Percentiles rank a stretch among this genome's conserved stretches.
These are phyloP conservation scores for Metalampra italica DNA, from an alignment of 2,888 invertebrate species.

Conservation along the genomic window DNA sequence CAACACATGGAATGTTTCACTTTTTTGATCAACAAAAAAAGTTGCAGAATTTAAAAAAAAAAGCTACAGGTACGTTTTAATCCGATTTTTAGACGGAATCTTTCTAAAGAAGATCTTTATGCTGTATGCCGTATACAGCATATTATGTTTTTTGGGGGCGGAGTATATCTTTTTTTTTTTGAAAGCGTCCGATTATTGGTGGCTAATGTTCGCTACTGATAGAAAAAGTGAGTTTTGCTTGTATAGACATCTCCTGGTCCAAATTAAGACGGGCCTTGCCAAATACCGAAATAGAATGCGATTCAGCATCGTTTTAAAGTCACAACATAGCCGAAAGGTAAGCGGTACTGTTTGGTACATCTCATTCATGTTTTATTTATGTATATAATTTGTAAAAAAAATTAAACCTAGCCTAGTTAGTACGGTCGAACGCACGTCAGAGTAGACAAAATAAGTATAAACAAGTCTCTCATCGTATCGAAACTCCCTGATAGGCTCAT, in stretches of 20 bases:
- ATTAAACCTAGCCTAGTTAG: no score
- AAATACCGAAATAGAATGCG: slow-evolving; percentile 49
- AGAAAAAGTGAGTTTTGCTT: slow-evolving; percentile 18
- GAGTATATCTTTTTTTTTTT: slow-evolving; percentile 19
- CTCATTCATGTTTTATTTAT: not conserved
- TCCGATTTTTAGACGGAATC: slow-evolving; percentile 44
- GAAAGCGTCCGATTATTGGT: slow-evolving; percentile 28
- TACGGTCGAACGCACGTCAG: no score
- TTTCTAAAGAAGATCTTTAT: slow-evolving; percentile 45
- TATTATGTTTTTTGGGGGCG: slow-evolving; percentile 34
- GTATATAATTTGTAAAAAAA: no score
- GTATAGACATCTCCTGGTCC: slow-evolving; percentile 29
- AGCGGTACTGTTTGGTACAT: not conserved
- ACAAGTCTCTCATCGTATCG: no score
- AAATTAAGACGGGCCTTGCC: slow-evolving; percentile 43
- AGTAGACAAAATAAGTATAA: no score
- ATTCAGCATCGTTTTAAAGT: slow-evolving; percentile 12
- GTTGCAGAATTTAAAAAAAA: slow-evolving; percentile 12
- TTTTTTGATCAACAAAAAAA: slow-evolving; percentile 22
- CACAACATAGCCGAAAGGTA: slow-evolving; percentile 8
- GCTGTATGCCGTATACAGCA: slow-evolving; percentile 64
- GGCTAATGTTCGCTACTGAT: slow-evolving; percentile 35
- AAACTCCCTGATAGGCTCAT: no score
- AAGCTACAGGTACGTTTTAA: slow-evolving; percentile 21
- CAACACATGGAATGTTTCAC: slow-evolving; percentile 51